Base-by-base conservation (phyloP, 2,797 vertebrate species). In the Delichon dasypus region DNA sequence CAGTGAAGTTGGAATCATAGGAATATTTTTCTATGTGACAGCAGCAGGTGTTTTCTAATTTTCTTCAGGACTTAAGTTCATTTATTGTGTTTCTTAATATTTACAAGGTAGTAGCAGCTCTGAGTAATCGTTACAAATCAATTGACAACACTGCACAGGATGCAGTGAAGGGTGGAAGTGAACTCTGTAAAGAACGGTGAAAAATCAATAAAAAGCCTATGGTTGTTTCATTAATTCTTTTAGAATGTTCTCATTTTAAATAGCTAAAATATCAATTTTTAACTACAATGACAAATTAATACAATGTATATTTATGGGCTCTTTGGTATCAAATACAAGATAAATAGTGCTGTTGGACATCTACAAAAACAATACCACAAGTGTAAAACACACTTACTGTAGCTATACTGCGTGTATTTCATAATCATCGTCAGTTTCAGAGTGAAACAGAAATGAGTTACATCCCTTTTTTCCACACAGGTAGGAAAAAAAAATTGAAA, bases 81-180 rank as follows among this genome's bases (percentile, higher is more conserved):
- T 83, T 78, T 78, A 60, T 83, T 75, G 11, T 7, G 4, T 78
- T 73, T 40, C 34, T 72, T 89, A 78, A 80, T 93, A 83, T 85
- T 91, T 95, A 53, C n/a, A 92, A 84, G 45, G 45, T 38, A 44
- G n/a, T 42, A 89, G 65, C 34, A 51, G 27, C 29, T 81, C 73
- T 86, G 42, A 78, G 36, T 72, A 80, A 85, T 89, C 50, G 73
- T 51, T 93, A 51, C 58, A 91, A 95, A 94, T 95, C 89, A 85
- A 79, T 68, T 77, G 78, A 74, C 85, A 88, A 45, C 7, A 5
- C 45, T 73, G 23, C 36, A 90, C 29, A 57, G 64, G 64, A 58
- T 16, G 26, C n/a, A n/a, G n/a, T 83, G 71, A 67, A 93, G 38
- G 62, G 36, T 60, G 50, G 55, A 79, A 79, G 38, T 45, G 50